These are phyloP conservation scores for Piaya cayana DNA, from an alignment of 2,113 vertebrate genomes.

Conservation along the genomic window DNA sequence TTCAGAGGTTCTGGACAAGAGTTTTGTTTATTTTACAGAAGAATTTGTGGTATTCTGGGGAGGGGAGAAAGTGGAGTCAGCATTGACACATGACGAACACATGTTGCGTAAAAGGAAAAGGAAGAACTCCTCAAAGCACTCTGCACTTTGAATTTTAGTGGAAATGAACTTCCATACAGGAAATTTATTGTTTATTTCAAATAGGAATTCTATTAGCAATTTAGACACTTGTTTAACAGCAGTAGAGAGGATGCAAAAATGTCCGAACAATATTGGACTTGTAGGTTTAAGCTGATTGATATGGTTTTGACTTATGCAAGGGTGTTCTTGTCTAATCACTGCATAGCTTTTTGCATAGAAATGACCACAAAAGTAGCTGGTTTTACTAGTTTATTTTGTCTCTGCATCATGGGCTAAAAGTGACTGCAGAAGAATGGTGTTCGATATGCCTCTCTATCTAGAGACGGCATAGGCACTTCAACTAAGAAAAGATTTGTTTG, in stretches of 20 bases:
- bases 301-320: background rate
- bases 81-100: slow-evolving; percentile 21
- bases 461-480: background rate
- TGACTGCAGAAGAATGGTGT: background rate
- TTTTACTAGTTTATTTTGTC: background rate
- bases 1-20: slow-evolving; percentile 49
- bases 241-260: background rate
- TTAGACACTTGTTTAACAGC: background rate
- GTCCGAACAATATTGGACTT: background rate
- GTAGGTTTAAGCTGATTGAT: background rate
- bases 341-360: background rate
- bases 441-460: background rate
- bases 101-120: background rate
- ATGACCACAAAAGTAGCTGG: background rate
- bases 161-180: background rate
- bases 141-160: slow-evolving; percentile 3
- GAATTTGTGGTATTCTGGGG: slow-evolving; percentile 76
- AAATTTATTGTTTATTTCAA: background rate
- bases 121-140: background rate
- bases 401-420: background rate
- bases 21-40: slow-evolving; percentile 75
- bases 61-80: slow-evolving; percentile 54
- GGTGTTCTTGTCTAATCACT: background rate
- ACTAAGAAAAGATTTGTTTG: background rate
- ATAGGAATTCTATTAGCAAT: background rate